Evolutionary conservation across 2,113 vertebrate species (phyloP), one percentile per base, ranked within the genome.

Genomic region (Sylvietta virens): DNA sequence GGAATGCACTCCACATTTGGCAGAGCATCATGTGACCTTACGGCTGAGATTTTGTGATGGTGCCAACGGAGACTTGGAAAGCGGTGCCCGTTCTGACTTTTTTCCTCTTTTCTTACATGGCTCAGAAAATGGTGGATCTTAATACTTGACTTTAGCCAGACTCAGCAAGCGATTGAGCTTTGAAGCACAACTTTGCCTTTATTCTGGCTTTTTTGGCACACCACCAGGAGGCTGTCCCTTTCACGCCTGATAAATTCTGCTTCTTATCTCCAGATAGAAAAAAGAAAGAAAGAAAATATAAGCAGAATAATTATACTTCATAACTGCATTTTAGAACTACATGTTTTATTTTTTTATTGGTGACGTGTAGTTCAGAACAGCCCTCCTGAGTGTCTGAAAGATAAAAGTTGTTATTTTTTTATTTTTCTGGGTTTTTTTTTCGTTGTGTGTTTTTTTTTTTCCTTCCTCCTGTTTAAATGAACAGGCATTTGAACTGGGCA

Each of bases 101-200:
- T 97, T 97, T 95, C 96, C 88, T 98, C 94, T 96, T 97, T 97
- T 97, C 97, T 97, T 97, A 82, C 95, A 98, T 98, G 98, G 97
- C 95, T 98, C 97, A 98, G 98, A 99, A 99, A 99, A 99, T 99
- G 99, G 99, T 99, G 98, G 98, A 98, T 98, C 92, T 97, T 96
- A 97, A 98, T 92, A 98, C 95, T 98, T 98, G 98, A 98, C 97
- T 98, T 98, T 98, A 98, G 97, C 98, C 93, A 98, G 97, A 97
- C 97, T 98, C 97, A 98, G 98, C 98, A 97, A 98, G 97, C 97
- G 84, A 98, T 95, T 98, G 97, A 98, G 98, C 98, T 98, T 96
- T 97, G 97, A 98, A 98, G 97, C 97, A 98, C 97, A 98, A 97
- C 97, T 98, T 98, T 94, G 96, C 97, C 93, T 98, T 98, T 98